Base-by-base conservation (phyloP, 2,888 invertebrate species). In the Atethmia centrago region DNA sequence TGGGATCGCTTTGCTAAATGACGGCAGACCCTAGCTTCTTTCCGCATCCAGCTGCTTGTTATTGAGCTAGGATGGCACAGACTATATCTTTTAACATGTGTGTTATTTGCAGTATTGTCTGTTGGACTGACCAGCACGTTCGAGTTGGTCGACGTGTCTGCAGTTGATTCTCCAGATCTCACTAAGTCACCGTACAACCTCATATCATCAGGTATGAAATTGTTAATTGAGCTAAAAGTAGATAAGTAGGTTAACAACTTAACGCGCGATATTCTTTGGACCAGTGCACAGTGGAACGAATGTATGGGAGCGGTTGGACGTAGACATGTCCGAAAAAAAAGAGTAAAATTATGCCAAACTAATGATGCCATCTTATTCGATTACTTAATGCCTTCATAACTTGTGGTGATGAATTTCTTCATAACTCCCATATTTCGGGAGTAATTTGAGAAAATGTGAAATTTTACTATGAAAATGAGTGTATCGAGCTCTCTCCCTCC, bases 101-200 rank as follows among this genome's bases (percentile, higher is more conserved):
- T 40, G 7, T n/a, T 47, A 12, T 45, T 56, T 73, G 93, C 67
- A 99, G 99, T 98, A 75, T 92, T 99, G 79, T 96, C 97, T 69
- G 95, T 96, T 79, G 98, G 98, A 0, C 94, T 99, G 75, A 93
- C 91, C 45, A 94, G 95, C 63, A 98, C 98, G 86, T 99, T 99
- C 94, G 96, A 96, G 77, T 94, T 97, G 70, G 98, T 98, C 42
- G 91, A 92, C 49, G 98, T 98, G 3, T 97, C 97, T 62, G 97
- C 98, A n/a, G 98, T 97, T 19, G 97, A 98, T 53, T 98, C 99
- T 90, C 99, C 99, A 1, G 98, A 99, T 95, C 97, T 99, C 82
- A 98, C 97, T 3, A 94, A 97, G 90, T 90, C 97, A 31, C 99
- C 99, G 0, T 99, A 98, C 92, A 97, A 97, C 77, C 96, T 99